These are phyloP conservation scores for Heliconius nattereri DNA, from an alignment of 1,140 invertebrate species.

Conservation along the genomic window DNA sequence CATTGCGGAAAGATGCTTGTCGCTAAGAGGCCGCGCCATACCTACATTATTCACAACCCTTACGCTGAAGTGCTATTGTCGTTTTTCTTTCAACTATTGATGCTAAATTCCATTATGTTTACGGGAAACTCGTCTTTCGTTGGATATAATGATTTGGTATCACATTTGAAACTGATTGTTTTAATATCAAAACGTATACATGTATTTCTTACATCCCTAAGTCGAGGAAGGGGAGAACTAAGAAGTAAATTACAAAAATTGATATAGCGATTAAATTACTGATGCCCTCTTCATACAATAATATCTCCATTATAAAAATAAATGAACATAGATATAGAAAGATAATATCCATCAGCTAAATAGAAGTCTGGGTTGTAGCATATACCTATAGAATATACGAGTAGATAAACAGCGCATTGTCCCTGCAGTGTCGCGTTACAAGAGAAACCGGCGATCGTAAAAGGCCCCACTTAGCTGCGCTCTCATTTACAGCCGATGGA, in stretches of 20 bases:
- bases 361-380: slow-evolving; percentile 37
- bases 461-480: slow-evolving; percentile 59
- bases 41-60: slow-evolving; percentile 18
- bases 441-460: slow-evolving; percentile 61
- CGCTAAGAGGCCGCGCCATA: slow-evolving; percentile 20
- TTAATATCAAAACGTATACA: not conserved
- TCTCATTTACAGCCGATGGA: slow-evolving; percentile 49
- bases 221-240: not conserved
- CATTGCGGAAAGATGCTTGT: slow-evolving; percentile 39
- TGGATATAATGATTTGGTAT: not conserved
- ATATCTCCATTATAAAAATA: no score
- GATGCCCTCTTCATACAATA: not conserved
- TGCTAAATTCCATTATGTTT: slow-evolving; percentile 19
- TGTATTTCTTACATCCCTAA: not conserved
- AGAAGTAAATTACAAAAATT: not conserved
- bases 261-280: not conserved
- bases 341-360: slow-evolving; percentile 44
- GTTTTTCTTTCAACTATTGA: slow-evolving; percentile 11
- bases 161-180: not conserved
- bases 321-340: slow-evolving; percentile 24
- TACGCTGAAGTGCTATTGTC: slow-evolving; percentile 25
- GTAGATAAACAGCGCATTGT: slow-evolving; percentile 42
- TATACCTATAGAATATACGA: slow-evolving; percentile 26
- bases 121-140: not conserved
- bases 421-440: slow-evolving; percentile 63